Base-by-base conservation (phyloP, 2,113 vertebrate species). In the Muntiacus muntjak region DNA sequence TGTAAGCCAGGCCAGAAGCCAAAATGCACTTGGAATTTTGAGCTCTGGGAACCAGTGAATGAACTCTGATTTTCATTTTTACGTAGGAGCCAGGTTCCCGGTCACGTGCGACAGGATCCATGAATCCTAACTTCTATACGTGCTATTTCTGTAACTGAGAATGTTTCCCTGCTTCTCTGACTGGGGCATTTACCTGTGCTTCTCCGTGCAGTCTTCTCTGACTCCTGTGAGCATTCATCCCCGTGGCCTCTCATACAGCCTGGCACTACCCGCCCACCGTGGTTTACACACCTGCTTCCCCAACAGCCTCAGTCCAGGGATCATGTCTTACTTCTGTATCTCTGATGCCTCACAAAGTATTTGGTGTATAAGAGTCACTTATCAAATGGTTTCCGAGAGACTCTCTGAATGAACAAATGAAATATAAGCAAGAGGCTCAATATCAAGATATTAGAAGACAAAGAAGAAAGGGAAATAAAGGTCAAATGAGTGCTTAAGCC, bases 381-480 rank as follows among this genome's bases (percentile, higher is more conserved):
- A 83, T 19, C 50, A 90, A 94, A 81, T 57, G n/a, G 71, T 58
- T 92, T 60, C 50, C 52, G 5, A 91, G 52, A 90, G 84, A 87
- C 9, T 93, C 55, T 89, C 71, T 33, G 28, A 76, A n/a, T 60
- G 47, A 97, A 76, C 83, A 78, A 92, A 95, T 92, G 78, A 97
- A 67, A 89, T 87, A 82, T 36, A 95, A 89, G 26, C 13, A 95
- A 30, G n/a, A 87, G 17, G 62, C 25, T 97, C 19, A 84, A 30
- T 78, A 87, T 28, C 8, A 71, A 95, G 52, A 93, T 26, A 78
- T 12, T 64, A 45, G 54, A 85, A 94, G 89, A 94, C 55, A 89
- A 6, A n/a, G 9, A 81, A 52, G 60, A 79, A 21, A 60, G 45
- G 81, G 13, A 64, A 40, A 89, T 83, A 89, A 74, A 76, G 21